Evolutionary conservation across 2,797 vertebrate species (phyloP), one percentile per base, ranked within the genome.

Genomic region (Semaprochilodus insignis): DNA sequence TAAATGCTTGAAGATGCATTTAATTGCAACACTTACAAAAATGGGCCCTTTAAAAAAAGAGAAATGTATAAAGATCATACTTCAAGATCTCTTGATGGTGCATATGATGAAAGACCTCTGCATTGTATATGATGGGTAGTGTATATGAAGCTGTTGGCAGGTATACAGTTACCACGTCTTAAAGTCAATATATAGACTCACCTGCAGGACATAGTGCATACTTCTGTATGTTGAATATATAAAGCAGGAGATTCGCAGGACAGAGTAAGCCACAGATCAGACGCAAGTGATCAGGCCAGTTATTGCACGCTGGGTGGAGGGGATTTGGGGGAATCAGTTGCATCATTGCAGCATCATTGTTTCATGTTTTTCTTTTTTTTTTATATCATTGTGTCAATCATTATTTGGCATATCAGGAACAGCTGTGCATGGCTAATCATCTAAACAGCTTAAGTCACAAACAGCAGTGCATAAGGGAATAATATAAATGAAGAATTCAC

Each of bases 351-450:
- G 25, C 59, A 78, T 23, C 54, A 73, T 27, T 74, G 60, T 78
- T 57, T 57, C 8, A 17, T 65, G 13, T 51, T 21, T 80, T 40
- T n/a, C n/a, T n/a, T n/a, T n/a, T n/a, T n/a, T n/a, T n/a, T 54
- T 54, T n/a, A 76, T 63, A 75, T 40, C 63, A 36, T 60, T 75
- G 72, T 79, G 82, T 75, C 77, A 83, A 80, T 83, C 77, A 83
- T 80, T 67, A 63, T 80, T 83, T 75, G 72, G 65, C 77, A 75
- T 57, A 40, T 80, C 82, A 80, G 77, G 74, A 83, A 75, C 71
- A 70, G 77, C 40, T 80, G 63, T 70, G 82, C 77, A 80, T 83
- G 77, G 63, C 65, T 80, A 80, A 80, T 75, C 77, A 75, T 70
- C 73, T 70, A 75, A 74, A 75, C 31, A 83, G 69, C 54, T 79